Evolutionary conservation across 1,140 invertebrate genomes (phyloP), one percentile per base, ranked within the genome.

Genomic region (Halictus rubicundus): DNA sequence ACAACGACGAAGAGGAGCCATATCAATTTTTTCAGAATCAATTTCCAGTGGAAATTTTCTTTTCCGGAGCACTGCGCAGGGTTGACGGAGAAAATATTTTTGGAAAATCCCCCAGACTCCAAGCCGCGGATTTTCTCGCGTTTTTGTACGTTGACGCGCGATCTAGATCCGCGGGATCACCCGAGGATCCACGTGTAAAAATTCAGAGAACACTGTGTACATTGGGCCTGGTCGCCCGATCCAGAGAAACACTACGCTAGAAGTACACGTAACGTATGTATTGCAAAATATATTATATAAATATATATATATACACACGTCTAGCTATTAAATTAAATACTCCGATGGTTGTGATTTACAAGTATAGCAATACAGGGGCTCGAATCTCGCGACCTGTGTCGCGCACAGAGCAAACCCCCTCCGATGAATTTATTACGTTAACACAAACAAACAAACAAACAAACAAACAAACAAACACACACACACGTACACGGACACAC

Each of bases 271-370:
- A 77, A 71, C 54, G 69, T 83, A 74, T 68, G 74, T 69, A 81
- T 75, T 76, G 68, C 85, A 52, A 79, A 57, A 82, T 74, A 63
- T 73, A 75, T 25, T 42, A 79, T 57, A 57, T 46, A 82, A 52
- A 78, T 49, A 82, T 74, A 68, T 70, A 76, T n/a, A 72, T 46
- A 78, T 21, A 83, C 1, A 81, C 59, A 88, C 81, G 87, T 80
- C 83, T 87, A 91, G 85, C 88, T 90, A 84, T 87, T 84, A 88
- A 91, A 91, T 86, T 89, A 90, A 57, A 92, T 91, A 93, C 92
- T 93, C 92, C 80, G 88, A 91, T 92, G 92, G 92, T 93, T 93
- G 92, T 93, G 91, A 93, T 93, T 92, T 92, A 92, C 88, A 92
- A 92, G 87, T 89, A 88, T 91, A 93, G 90, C 91, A 91, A 91